phyloP scores from a whole-genome alignment of 2,797 vertebrate genomes.

The Anas capensis region DNA sequence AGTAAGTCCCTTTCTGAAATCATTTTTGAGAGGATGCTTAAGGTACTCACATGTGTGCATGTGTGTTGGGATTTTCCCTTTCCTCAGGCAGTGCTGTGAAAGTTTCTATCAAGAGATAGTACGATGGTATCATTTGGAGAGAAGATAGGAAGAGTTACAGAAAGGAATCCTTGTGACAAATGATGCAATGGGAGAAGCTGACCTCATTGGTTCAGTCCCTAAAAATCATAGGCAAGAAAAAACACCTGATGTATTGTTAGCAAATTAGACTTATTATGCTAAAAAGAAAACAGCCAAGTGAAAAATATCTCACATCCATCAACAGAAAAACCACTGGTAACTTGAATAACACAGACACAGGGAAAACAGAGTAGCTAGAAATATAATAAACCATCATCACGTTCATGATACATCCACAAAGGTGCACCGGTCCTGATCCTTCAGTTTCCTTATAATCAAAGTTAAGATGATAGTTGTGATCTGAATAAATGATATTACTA shows the following conservation, averaged over 20 bases:
- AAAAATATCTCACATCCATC: neutral
- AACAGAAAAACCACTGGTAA: fast-evolving
- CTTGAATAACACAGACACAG: neutral
- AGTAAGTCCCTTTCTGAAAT: conserved; percentile 6
- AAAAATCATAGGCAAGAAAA: neutral
- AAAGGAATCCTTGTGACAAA: neutral
- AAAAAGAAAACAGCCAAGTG: neutral
- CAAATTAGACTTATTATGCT: neutral
- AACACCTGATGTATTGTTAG: neutral
- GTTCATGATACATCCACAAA: neutral
- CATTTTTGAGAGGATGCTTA: neutral
- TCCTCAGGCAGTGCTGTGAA: neutral
- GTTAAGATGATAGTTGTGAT: neutral
- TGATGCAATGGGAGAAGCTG: neutral
- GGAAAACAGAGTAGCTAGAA: neutral
- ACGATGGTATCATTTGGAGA: neutral
- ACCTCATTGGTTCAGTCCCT: fast-evolving
- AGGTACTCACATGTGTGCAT: neutral
- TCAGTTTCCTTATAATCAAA: neutral
- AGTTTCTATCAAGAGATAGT: neutral
- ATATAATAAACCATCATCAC: neutral
- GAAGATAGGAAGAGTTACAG: neutral
- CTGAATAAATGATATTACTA: neutral
- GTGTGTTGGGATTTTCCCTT: neutral
- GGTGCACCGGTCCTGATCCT: neutral